A percentile compares a stretch with the other conserved stretches of the same genome.
phyloP scores from a whole-genome alignment of 2,113 vertebrate genomes.

The Calidris pugnax region DNA sequence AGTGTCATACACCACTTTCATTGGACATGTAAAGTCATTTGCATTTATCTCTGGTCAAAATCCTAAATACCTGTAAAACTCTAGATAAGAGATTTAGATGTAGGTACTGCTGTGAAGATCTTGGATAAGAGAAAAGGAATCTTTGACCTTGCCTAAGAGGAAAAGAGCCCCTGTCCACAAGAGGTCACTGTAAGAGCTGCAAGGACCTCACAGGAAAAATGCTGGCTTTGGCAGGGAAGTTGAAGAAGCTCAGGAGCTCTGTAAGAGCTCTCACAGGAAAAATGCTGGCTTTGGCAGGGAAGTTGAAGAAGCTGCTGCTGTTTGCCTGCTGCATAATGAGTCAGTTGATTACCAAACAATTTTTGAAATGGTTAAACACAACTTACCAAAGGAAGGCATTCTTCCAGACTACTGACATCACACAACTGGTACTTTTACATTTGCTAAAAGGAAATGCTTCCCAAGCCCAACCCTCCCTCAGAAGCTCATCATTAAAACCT shows the following conservation, averaged over 20 bases:
- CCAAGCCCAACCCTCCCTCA: neutral
- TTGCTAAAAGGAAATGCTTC: constrained; percentile 14
- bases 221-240: neutral
- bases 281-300: neutral
- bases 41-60: neutral
- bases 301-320: neutral
- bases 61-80: neutral
- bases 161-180: neutral
- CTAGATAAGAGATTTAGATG: neutral
- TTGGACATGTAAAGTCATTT: neutral
- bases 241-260: constrained; percentile 11
- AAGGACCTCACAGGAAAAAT: neutral
- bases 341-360: neutral
- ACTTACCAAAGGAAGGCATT: neutral
- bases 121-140: neutral
- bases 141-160: neutral
- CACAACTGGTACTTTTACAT: neutral
- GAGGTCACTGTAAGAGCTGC: constrained; percentile 5
- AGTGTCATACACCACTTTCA: neutral
- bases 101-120: neutral
- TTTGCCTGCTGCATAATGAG: neutral
- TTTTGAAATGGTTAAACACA: neutral
- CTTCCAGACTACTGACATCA: constrained; percentile 21
- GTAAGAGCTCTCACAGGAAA: neutral
- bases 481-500: neutral